Conservation (phyloP, 2,888 invertebrate species). For the Caenorhabditis macrosperma region DNA sequence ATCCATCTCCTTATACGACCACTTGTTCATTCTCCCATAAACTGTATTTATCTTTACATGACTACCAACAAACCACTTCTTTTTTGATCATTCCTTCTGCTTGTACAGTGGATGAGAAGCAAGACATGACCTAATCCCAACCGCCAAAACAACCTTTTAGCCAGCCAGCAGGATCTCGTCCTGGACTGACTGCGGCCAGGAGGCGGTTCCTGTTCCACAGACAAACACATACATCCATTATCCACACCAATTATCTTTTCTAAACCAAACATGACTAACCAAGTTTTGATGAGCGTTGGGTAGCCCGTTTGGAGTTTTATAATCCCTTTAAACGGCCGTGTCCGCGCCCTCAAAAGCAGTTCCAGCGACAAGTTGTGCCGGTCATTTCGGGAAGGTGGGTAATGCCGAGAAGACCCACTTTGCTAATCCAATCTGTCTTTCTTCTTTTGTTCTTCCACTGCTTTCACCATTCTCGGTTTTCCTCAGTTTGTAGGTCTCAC, state of each 20-base stretch:
- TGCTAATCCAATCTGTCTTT: constrained; percentile 43
- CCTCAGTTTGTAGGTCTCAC: neutral
- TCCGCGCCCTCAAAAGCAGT: constrained; percentile 20
- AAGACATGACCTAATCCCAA: constrained; percentile 39
- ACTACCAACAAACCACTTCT: constrained; percentile 13
- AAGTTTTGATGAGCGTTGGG: constrained; percentile 51
- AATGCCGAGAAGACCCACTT: constrained; percentile 43
- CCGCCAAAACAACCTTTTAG: constrained; percentile 55
- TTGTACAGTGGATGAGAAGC: constrained; percentile 32
- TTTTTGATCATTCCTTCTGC: neutral
- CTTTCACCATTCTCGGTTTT: constrained; percentile 3
- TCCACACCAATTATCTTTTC: constrained; percentile 64
- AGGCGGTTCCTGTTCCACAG: constrained; percentile 56
- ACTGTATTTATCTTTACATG: constrained; percentile 6
- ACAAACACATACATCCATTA: constrained; percentile 59
- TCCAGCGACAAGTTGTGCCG: constrained; percentile 10
- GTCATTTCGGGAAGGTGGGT: constrained; percentile 23
- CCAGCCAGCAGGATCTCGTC: constrained; percentile 52
- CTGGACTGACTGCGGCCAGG: constrained; percentile 13
- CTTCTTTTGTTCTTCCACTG: neutral
- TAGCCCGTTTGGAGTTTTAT: constrained; percentile 48
- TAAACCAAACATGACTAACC: constrained; percentile 61
- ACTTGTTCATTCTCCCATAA: constrained; percentile 31
- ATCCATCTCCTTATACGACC: constrained; percentile 34
- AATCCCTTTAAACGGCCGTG: constrained; percentile 45